These are phyloP conservation scores for Hypsibius dujardini DNA, from an alignment of 1,140 invertebrate species.

Conservation along the genomic window DNA sequence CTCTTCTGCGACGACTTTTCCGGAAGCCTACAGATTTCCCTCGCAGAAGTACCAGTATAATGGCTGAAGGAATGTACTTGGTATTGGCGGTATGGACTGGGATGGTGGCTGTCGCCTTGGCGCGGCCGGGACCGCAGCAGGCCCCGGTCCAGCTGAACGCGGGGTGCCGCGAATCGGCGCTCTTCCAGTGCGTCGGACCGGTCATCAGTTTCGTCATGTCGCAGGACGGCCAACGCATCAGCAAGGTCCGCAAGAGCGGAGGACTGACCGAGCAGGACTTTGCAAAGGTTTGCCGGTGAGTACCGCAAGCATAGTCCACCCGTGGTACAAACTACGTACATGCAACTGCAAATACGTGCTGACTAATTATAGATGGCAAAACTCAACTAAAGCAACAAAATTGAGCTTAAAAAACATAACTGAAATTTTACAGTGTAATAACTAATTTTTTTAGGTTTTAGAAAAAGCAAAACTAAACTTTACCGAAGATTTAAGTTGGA, in stretches of 20 bases:
- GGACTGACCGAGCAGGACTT: background rate
- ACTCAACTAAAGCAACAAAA: too few relatives aligned
- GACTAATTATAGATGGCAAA: too few relatives aligned
- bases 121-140: too few relatives aligned
- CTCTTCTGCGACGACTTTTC: too few relatives aligned
- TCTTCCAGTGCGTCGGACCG: background rate
- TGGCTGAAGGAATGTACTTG: too few relatives aligned
- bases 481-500: background rate
- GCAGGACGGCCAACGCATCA: background rate
- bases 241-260: conserved; percentile 6
- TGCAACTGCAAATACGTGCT: too few relatives aligned
- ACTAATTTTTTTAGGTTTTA: background rate
- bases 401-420: background rate
- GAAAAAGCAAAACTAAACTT: background rate
- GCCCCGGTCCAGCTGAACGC: conserved; percentile 22
- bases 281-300: conserved; percentile 7
- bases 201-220: conserved; percentile 9
- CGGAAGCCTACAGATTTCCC: too few relatives aligned
- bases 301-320: background rate
- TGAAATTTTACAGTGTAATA: background rate
- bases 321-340: background rate
- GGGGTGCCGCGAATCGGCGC: background rate
- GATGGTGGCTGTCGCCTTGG: too few relatives aligned
- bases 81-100: too few relatives aligned
- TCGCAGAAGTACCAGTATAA: too few relatives aligned